phyloP scores from a whole-genome alignment of 2,888 invertebrate species.

The Monoplex corrugatus region DNA sequence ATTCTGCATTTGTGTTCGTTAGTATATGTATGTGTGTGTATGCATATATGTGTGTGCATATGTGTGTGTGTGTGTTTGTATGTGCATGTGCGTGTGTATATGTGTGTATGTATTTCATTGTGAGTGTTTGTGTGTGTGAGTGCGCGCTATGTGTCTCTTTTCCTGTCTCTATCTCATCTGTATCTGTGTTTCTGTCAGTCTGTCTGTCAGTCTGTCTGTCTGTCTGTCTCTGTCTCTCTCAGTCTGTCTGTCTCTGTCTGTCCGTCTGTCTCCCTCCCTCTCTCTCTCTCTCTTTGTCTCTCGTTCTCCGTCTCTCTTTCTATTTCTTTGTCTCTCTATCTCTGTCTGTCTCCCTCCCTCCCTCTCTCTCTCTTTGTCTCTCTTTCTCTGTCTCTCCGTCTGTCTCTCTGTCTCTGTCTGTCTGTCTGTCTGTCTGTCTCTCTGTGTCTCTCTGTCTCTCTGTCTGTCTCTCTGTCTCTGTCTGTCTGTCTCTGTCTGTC shows the following conservation, averaged over 20 bases:
- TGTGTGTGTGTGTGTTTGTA: background rate
- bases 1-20: slow-evolving; percentile 24
- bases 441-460: no score
- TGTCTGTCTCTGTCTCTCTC: background rate
- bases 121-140: no score
- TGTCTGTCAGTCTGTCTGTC: background rate
- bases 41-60: slow-evolving; percentile 5
- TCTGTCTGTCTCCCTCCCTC: no score
- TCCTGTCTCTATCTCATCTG: background rate
- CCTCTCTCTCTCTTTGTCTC: no score
- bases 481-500: no score
- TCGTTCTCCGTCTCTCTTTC: background rate
- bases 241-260: background rate
- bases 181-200: background rate
- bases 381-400: no score
- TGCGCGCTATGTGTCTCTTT: no score
- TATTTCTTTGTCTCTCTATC: no score
- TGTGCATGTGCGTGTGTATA: background rate
- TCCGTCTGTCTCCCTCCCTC: background rate
- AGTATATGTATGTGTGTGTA: slow-evolving; percentile 22
- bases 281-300: background rate
- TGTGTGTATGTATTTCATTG: no score
- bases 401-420: no score
- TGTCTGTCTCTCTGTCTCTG: no score
- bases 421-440: no score